Percentiles rank a stretch among this genome's conserved stretches.
These are phyloP conservation scores for Diabrotica balteata DNA, from an alignment of 2,888 invertebrate genomes.

Conservation along the genomic window DNA sequence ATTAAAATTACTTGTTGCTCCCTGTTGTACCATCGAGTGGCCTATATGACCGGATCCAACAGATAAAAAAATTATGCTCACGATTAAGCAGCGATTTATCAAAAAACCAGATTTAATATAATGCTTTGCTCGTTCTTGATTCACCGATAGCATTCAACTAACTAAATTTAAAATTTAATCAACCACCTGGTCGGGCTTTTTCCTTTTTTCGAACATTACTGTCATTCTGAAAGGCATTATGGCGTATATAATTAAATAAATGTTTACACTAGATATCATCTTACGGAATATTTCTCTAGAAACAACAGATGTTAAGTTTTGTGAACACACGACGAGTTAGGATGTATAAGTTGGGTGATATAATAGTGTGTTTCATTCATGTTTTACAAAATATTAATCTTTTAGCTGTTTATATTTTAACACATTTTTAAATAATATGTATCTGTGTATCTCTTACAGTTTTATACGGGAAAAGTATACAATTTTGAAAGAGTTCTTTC, in stretches of 20 bases:
- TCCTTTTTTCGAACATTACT: slow-evolving; percentile 32
- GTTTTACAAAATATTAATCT: no score
- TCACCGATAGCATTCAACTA: slow-evolving; percentile 46
- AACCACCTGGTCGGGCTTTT: slow-evolving; percentile 46
- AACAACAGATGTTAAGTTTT: slow-evolving; percentile 18
- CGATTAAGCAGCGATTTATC: slow-evolving; percentile 51
- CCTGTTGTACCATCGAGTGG: no score
- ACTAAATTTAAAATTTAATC: slow-evolving; percentile 34
- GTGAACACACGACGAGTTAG: background rate
- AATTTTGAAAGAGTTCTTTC: no score
- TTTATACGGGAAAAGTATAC: no score
- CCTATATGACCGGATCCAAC: slow-evolving; percentile 21
- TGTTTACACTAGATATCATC: slow-evolving; percentile 31
- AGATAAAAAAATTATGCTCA: slow-evolving; percentile 48
- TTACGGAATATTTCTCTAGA: slow-evolving; percentile 12
- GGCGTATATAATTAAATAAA: slow-evolving; percentile 38
- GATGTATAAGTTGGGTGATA: no score
- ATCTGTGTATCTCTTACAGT: no score
- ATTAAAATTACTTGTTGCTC: no score
- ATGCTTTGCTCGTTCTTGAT: slow-evolving; percentile 44
- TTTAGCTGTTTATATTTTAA: no score
- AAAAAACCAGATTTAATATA: slow-evolving; percentile 53
- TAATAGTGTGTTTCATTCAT: no score
- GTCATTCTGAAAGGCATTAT: slow-evolving; percentile 36
- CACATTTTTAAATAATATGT: no score